phyloP scores from a whole-genome alignment of 2,113 vertebrate genomes.

The Odontesthes bonariensis region DNA sequence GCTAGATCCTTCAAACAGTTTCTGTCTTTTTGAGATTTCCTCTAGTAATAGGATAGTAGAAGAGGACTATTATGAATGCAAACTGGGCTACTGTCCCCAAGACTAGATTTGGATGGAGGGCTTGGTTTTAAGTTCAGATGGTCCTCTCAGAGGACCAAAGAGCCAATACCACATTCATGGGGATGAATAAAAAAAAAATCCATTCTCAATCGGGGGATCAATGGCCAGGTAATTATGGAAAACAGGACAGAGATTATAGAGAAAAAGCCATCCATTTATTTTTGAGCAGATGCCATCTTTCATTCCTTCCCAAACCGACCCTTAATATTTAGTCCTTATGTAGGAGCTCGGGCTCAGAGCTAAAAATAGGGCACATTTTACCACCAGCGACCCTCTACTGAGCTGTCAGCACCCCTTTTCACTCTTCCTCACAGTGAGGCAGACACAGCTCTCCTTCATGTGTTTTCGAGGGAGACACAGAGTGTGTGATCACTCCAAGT shows the following conservation, averaged over 20 bases:
- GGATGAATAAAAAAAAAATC: constrained; percentile 62
- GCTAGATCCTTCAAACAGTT: constrained; percentile 79
- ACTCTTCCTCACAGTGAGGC: constrained; percentile 61
- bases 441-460: constrained; percentile 67
- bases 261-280: constrained; percentile 44
- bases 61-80: constrained; percentile 45
- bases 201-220: constrained; percentile 50
- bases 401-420: constrained; percentile 76
- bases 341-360: constrained; percentile 57
- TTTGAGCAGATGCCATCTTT: constrained; percentile 8
- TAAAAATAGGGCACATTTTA: constrained; percentile 71
- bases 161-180: constrained; percentile 55
- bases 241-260: constrained; percentile 57
- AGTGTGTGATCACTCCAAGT: constrained; percentile 67
- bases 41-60: constrained; percentile 43
- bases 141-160: constrained; percentile 32
- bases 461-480: constrained; percentile 67
- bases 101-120: constrained; percentile 31
- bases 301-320: constrained; percentile 32
- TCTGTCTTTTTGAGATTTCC: constrained; percentile 51
- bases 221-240: constrained; percentile 69
- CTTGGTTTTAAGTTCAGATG: constrained; percentile 29
- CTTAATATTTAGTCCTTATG: constrained; percentile 65
- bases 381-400: constrained; percentile 59
- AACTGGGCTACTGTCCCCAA: constrained; percentile 16